phyloP scores from a whole-genome alignment of 2,113 vertebrate species.

The Agapornis roseicollis region DNA sequence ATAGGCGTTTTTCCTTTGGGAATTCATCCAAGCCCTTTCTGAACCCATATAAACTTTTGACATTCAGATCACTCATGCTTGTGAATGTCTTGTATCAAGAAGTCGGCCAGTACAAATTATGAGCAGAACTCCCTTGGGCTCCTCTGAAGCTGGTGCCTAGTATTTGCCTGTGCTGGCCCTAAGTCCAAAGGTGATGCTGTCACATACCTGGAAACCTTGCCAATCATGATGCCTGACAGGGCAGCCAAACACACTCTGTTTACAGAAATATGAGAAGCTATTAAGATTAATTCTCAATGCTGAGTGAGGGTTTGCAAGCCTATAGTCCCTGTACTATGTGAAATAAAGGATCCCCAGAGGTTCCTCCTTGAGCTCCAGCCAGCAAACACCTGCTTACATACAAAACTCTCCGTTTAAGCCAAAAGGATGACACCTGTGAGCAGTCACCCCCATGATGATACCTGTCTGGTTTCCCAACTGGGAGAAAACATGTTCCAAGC shows the following conservation, averaged over 20 bases:
- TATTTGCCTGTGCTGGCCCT: background rate
- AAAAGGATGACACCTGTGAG: background rate
- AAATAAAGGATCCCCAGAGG: background rate
- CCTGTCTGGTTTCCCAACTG: background rate
- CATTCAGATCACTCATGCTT: background rate
- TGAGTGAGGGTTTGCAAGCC: background rate
- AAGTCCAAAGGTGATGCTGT: background rate
- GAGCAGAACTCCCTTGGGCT: background rate
- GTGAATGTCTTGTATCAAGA: background rate
- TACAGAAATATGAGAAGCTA: background rate
- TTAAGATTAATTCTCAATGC: background rate
- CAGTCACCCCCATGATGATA: background rate
- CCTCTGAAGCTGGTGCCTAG: background rate
- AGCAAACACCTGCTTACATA: background rate
- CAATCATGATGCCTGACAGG: background rate
- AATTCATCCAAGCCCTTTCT: background rate
- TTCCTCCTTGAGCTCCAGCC: background rate
- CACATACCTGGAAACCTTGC: background rate
- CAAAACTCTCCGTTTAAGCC: background rate
- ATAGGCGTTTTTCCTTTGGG: fast-evolving
- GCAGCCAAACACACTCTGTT: background rate
- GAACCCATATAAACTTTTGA: background rate
- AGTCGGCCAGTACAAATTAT: background rate
- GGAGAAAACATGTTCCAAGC: background rate
- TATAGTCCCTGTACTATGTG: background rate